These are phyloP conservation scores for Desmodus rotundus DNA, from an alignment of 2,113 vertebrate genomes.

Conservation along the genomic window DNA sequence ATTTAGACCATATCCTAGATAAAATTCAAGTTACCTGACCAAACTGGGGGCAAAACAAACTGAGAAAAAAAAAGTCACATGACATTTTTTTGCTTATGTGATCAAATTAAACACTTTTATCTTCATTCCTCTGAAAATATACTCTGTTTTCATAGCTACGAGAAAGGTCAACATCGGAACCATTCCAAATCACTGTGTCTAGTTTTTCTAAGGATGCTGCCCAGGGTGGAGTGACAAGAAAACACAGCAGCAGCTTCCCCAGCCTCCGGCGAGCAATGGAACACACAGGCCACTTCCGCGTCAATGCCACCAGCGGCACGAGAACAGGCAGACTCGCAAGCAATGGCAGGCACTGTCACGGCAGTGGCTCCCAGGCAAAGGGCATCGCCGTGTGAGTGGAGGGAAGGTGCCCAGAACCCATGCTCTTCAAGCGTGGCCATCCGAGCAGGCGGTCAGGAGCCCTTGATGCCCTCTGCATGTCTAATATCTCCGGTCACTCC, in stretches of 20 bases:
- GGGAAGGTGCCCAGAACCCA: background rate
- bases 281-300: rapidly evolving
- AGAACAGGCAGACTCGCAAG: background rate
- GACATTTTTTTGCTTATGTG: background rate
- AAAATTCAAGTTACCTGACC: background rate
- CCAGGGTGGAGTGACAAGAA: background rate
- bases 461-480: rapidly evolving
- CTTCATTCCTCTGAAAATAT: background rate
- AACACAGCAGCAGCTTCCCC: background rate
- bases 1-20: background rate
- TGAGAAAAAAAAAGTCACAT: background rate
- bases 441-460: rapidly evolving
- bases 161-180: background rate
- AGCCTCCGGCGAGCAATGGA: background rate
- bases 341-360: background rate
- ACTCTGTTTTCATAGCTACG: background rate
- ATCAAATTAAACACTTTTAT: slow-evolving; percentile 4
- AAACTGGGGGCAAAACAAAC: background rate
- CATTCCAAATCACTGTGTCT: rapidly evolving
- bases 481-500: background rate
- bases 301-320: background rate
- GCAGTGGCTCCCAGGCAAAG: too few species aligned
- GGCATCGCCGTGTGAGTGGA: background rate
- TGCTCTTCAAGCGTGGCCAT: background rate
- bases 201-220: background rate